These are phyloP conservation scores for Steatornis caripensis DNA, from an alignment of 2,113 vertebrate genomes.

Conservation along the genomic window DNA sequence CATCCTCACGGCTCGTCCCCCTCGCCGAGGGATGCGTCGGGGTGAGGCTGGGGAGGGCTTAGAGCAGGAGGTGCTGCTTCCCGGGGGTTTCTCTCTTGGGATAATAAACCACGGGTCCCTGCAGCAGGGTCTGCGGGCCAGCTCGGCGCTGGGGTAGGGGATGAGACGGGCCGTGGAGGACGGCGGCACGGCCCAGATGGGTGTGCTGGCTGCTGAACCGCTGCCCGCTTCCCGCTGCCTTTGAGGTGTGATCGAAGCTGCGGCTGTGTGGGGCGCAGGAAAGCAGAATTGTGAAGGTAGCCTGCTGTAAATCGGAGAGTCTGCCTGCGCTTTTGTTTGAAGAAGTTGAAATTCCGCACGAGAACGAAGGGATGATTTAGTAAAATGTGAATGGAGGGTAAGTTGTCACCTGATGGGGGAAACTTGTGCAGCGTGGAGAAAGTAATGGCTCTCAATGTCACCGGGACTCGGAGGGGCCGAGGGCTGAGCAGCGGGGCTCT, in stretches of 20 bases:
- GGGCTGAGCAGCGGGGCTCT: background rate
- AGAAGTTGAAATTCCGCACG: fast-evolving
- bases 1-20: fast-evolving
- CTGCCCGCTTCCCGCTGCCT: too few species aligned
- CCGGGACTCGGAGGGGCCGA: background rate
- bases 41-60: background rate
- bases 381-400: background rate
- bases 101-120: background rate
- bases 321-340: fast-evolving
- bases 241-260: too few species aligned
- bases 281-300: fast-evolving
- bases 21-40: fast-evolving
- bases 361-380: background rate
- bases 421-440: fast-evolving
- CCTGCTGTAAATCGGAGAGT: fast-evolving
- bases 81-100: background rate
- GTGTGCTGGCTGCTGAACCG: too few species aligned
- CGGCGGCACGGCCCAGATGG: too few species aligned
- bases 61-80: background rate
- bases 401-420: background rate
- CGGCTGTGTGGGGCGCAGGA: background rate
- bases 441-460: background rate
- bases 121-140: background rate
- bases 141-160: too few species aligned
- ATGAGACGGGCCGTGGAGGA: too few species aligned